phyloP scores from a whole-genome alignment of 2,888 invertebrate genomes.

The Ctenicera cuprea region DNA sequence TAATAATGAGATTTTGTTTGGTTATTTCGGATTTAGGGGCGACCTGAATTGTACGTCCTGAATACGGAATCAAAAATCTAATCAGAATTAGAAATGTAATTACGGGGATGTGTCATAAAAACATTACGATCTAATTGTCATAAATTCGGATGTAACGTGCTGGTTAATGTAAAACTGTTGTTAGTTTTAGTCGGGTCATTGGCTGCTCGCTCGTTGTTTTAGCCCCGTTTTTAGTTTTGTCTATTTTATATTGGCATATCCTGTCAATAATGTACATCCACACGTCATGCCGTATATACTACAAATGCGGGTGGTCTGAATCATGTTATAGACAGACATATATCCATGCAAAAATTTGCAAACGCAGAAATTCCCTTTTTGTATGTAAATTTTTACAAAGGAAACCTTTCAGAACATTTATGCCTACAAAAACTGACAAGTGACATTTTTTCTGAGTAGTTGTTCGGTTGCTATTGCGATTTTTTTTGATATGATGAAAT shows the following conservation, averaged over 20 bases:
- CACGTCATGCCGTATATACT: constrained; percentile 6
- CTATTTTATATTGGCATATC: constrained; percentile 40
- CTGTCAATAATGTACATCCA: constrained; percentile 36
- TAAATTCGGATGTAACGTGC: not conserved
- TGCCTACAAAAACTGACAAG: constrained; percentile 27
- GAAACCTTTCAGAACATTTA: constrained; percentile 23
- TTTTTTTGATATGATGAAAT: not conserved
- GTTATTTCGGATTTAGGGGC: not conserved
- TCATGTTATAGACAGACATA: constrained; percentile 33
- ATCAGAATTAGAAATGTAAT: not conserved
- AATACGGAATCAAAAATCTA: not conserved
- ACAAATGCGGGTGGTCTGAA: constrained; percentile 23
- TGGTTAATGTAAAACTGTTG: constrained; percentile 28
- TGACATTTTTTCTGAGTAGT: not conserved
- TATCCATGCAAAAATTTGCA: constrained; percentile 30
- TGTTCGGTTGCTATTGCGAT: no score
- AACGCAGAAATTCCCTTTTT: constrained; percentile 23
- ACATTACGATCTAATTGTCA: not conserved
- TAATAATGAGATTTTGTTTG: not conserved
- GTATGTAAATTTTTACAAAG: constrained; percentile 35
- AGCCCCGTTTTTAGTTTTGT: constrained; percentile 28
- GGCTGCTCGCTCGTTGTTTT: constrained; percentile 19
- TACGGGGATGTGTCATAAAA: not conserved
- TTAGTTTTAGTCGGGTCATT: constrained; percentile 27
- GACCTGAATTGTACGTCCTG: not conserved